These are phyloP conservation scores for Ptiloglossa arizonensis DNA, from an alignment of 1,140 invertebrate genomes.

Conservation along the genomic window DNA sequence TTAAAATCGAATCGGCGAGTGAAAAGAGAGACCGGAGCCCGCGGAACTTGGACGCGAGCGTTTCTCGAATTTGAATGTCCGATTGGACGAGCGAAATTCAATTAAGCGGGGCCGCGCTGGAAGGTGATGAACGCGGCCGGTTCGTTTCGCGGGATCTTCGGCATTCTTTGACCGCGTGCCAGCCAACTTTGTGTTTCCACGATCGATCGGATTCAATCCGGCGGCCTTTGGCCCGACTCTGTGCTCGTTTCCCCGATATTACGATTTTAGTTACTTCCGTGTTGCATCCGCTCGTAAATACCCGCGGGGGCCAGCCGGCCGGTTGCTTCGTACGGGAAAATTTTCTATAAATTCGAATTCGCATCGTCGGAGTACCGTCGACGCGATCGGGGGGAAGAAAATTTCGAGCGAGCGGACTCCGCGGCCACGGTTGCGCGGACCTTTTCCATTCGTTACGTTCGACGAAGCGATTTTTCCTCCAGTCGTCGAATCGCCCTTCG, in stretches of 20 bases:
- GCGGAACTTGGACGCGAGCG: slow-evolving; percentile 22
- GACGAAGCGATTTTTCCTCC: too few species aligned
- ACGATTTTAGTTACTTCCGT: too few species aligned
- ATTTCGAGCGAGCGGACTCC: too few species aligned
- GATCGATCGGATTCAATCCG: not conserved
- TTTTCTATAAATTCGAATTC: too few species aligned
- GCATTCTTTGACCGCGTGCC: slow-evolving; percentile 44
- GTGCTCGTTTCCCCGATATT: not conserved
- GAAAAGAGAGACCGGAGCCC: slow-evolving; percentile 57
- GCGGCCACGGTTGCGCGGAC: too few species aligned
- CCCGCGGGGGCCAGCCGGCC: too few species aligned
- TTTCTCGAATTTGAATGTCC: slow-evolving; percentile 74
- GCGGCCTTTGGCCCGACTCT: not conserved
- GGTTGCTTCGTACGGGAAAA: too few species aligned
- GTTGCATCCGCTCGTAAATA: too few species aligned
- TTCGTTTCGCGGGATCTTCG: slow-evolving; percentile 46
- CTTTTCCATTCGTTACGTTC: too few species aligned
- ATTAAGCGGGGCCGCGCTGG: slow-evolving; percentile 62
- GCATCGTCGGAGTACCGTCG: too few species aligned
- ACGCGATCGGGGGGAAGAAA: too few species aligned
- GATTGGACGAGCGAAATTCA: slow-evolving; percentile 73
- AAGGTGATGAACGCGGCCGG: slow-evolving; percentile 45
- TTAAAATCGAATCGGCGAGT: slow-evolving; percentile 68
- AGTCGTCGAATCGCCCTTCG: too few species aligned
- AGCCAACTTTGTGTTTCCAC: slow-evolving; percentile 37